Evolutionary conservation across 2,797 vertebrate genomes (phyloP).

Genomic region (Triplophysa yarkandensis): DNA sequence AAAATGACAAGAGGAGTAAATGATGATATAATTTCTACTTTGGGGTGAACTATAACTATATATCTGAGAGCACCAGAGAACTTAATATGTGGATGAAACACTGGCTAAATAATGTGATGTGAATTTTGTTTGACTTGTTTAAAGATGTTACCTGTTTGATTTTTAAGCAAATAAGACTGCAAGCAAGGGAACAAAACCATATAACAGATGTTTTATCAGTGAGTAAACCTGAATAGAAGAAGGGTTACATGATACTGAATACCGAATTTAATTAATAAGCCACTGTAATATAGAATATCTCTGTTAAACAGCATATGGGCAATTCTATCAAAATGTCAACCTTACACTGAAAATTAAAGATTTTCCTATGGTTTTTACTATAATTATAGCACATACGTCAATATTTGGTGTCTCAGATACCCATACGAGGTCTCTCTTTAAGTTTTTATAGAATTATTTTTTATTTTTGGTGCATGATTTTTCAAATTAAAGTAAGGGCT

Average conservation of each 20-base stretch:
- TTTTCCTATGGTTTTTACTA: no score
- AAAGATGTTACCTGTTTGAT: not conserved
- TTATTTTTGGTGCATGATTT: no score
- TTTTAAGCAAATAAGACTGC: not conserved
- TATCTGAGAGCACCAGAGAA: not conserved
- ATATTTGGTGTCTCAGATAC: no score
- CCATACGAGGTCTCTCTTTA: no score
- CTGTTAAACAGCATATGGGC: not conserved
- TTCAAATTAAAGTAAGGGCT: no score
- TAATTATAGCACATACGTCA: no score
- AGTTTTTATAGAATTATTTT: no score
- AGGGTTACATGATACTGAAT: not conserved
- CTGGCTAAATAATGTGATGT: constrained; percentile 1
- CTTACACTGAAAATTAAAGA: no score
- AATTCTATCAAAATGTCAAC: no score
- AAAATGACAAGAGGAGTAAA: no score
- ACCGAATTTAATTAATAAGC: not conserved
- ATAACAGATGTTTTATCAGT: not conserved
- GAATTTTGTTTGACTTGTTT: not conserved
- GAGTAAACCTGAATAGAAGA: not conserved
- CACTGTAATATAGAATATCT: not conserved
- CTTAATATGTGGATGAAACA: constrained; percentile 1
- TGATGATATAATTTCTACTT: no score
- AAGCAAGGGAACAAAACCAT: not conserved
- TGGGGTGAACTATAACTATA: not conserved